Evolutionary conservation across 1,140 invertebrate species (phyloP).

Genomic region (Vanessa atalanta): DNA sequence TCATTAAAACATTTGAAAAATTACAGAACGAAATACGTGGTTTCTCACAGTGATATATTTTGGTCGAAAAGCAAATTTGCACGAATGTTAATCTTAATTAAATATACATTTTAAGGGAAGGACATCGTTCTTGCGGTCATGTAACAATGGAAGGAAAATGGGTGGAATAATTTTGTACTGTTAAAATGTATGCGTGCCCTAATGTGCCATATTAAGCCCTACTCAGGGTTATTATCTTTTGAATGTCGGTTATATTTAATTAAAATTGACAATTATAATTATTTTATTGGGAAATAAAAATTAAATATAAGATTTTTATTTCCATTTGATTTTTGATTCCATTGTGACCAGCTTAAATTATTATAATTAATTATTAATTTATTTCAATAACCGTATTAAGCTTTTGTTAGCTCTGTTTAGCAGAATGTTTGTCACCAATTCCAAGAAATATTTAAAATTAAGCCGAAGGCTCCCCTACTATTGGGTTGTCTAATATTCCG

Average conservation of each 20-base stretch:
- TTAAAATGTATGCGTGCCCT: constrained; percentile 26
- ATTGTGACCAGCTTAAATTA: too few relatives aligned
- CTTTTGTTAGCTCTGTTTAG: too few relatives aligned
- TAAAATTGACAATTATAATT: too few relatives aligned
- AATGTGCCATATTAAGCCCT: constrained; percentile 6
- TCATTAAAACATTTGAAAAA: constrained; percentile 18
- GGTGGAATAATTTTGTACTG: constrained; percentile 18
- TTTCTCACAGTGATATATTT: constrained; percentile 35
- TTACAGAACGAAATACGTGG: constrained; percentile 8
- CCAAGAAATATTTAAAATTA: too few relatives aligned
- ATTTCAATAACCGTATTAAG: too few relatives aligned
- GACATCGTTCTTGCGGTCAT: constrained; percentile 6
- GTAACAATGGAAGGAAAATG: constrained; percentile 9
- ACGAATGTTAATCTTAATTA: constrained; percentile 59
- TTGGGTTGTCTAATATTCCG: too few relatives aligned
- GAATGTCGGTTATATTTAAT: neutral
- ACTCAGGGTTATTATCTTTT: neutral
- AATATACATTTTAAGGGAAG: constrained; percentile 40
- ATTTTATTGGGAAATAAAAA: too few relatives aligned
- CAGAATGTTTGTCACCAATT: too few relatives aligned
- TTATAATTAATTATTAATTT: too few relatives aligned
- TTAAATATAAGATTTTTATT: too few relatives aligned
- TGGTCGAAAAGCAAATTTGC: constrained; percentile 37
- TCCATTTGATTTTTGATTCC: too few relatives aligned
- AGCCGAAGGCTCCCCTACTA: too few relatives aligned